phyloP scores from a whole-genome alignment of 2,888 invertebrate genomes.

The Graphium colonna region DNA sequence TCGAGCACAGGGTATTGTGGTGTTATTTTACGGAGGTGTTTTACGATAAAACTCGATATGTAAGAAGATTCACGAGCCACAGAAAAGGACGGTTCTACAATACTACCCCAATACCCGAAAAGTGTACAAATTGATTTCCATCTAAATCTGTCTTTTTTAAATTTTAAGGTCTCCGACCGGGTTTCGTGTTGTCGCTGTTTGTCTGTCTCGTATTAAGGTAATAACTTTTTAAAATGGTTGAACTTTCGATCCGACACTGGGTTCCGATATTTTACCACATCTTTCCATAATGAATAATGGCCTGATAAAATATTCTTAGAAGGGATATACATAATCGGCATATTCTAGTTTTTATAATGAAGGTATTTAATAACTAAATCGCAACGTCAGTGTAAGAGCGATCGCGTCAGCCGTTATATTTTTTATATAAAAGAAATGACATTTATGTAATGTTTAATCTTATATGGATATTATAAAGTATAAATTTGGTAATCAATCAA shows the following conservation, averaged over 20 bases:
- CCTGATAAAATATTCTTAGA: not conserved
- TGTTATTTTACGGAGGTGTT: constrained; percentile 76
- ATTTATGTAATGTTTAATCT: constrained; percentile 3
- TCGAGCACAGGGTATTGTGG: constrained; percentile 79
- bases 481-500: constrained; percentile 15
- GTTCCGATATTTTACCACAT: not conserved
- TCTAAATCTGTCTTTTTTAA: constrained; percentile 62
- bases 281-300: too few species aligned
- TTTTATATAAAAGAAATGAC: constrained; percentile 4
- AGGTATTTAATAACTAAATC: too few species aligned
- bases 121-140: constrained; percentile 62
- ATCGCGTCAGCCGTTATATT: constrained; percentile 1
- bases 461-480: constrained; percentile 1
- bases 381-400: constrained; percentile 1
- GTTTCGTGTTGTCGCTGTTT: constrained; percentile 23
- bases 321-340: too few species aligned
- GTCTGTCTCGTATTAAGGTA: constrained; percentile 8
- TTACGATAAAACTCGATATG: constrained; percentile 58
- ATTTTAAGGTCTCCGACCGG: constrained; percentile 34
- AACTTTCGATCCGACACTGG: constrained; percentile 1
- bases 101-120: constrained; percentile 77
- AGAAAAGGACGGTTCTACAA: constrained; percentile 52
- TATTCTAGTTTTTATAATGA: too few species aligned
- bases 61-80: constrained; percentile 55
- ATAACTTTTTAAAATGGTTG: not conserved